Conservation (phyloP, 1,140 invertebrate genomes). For the Teleogryllus occipitalis region DNA sequence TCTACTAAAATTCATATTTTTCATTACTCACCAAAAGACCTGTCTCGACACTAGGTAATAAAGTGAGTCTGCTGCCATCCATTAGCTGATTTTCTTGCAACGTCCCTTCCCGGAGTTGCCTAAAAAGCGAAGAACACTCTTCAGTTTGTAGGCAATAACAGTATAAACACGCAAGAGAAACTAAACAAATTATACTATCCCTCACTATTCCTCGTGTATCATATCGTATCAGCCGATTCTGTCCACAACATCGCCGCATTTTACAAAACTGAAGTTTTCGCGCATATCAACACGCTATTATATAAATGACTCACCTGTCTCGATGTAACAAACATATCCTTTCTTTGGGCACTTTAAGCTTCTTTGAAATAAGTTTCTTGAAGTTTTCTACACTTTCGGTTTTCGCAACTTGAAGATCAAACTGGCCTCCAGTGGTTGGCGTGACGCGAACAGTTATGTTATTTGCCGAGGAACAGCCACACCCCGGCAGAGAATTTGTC, state of each 20-base stretch:
- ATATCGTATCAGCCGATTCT: no score
- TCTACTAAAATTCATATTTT: background rate
- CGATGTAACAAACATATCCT: constrained; percentile 83
- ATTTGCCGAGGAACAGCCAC: constrained; percentile 44
- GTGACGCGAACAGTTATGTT: constrained; percentile 63
- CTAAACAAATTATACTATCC: no score
- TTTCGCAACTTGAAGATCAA: constrained; percentile 68
- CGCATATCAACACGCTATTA: background rate
- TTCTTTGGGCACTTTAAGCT: constrained; percentile 83
- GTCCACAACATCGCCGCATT: no score
- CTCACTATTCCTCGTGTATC: no score
- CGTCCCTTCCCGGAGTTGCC: constrained; percentile 79
- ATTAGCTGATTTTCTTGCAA: constrained; percentile 76
- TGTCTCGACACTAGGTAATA: constrained; percentile 88
- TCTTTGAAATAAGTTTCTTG: constrained; percentile 85
- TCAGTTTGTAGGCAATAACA: background rate
- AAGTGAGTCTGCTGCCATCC: constrained; percentile 78
- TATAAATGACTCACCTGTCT: constrained; percentile 64
- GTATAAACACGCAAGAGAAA: no score
- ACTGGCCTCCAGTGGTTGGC: constrained; percentile 84
- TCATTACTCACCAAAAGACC: constrained; percentile 75
- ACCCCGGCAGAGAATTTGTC: constrained; percentile 38
- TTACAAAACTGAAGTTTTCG: no score
- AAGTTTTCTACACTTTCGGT: constrained; percentile 76
- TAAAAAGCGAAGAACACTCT: constrained; percentile 39